Conservation (phyloP, 2,797 vertebrate genomes). For the Benthosema pterotum region DNA sequence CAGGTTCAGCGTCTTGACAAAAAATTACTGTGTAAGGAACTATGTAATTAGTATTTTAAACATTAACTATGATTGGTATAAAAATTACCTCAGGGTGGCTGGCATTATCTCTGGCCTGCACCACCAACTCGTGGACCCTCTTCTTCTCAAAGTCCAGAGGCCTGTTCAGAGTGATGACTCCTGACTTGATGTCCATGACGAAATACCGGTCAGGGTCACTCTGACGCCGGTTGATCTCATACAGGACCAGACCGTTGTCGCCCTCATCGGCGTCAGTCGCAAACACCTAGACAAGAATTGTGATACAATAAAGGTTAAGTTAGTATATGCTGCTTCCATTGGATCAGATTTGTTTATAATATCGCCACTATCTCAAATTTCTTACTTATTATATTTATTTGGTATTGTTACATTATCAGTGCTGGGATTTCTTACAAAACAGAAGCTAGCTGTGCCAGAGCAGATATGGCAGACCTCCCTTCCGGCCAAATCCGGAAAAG, state of each 20-base stretch:
- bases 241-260: slow-evolving; percentile 92
- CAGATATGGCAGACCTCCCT: too few species aligned
- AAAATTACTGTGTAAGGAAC: too few species aligned
- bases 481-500: too few species aligned
- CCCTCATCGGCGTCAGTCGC: slow-evolving; percentile 92
- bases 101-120: slow-evolving; percentile 93
- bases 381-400: background rate
- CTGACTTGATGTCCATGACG: slow-evolving; percentile 89
- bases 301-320: background rate
- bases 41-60: too few species aligned
- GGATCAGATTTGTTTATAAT: too few species aligned
- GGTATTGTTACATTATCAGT: background rate
- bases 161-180: slow-evolving; percentile 91
- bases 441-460: too few species aligned
- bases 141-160: slow-evolving; percentile 93
- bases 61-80: too few species aligned
- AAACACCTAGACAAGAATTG: slow-evolving; percentile 83
- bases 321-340: too few species aligned
- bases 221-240: slow-evolving; percentile 96
- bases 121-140: slow-evolving; percentile 94
- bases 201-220: slow-evolving; percentile 94
- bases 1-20: too few species aligned
- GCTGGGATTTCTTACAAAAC: too few species aligned
- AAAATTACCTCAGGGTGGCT: slow-evolving; percentile 87
- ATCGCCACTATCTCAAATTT: too few species aligned